Evolutionary conservation across 2,888 invertebrate species (phyloP), one percentile per base, ranked within the genome.

Genomic region (Sericinus montela): DNA sequence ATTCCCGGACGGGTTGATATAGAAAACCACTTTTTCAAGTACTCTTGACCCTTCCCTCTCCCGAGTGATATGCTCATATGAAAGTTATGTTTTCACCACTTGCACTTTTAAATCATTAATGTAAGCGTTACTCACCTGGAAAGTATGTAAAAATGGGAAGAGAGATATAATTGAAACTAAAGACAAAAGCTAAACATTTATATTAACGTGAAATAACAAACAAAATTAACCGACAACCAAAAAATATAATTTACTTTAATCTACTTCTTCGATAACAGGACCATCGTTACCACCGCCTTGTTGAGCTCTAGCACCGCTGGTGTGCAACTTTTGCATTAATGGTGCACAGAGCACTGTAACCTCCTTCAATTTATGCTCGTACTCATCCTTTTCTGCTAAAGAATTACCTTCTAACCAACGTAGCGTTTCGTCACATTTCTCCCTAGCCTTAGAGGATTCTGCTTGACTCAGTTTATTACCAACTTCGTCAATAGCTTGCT

Each of bases 391-490:
- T 47, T 93, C 93, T 2, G 93, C 94, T 44, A 92, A 70, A 9
- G 90, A 77, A 71, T 94, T 94, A 45, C 75, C 80, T 57, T 94
- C 94, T 52, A 94, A 72, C 94, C 94, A 94, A 43, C 84, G 80
- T 42, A 94, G 65, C 28, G 89, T 82, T 1, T 91, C 91, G 0
- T 91, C 90, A 60, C 92, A 92, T 54, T 88, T 83, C 37, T 76
- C 71, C 34, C 73, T 69, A 4, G 90, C 89, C 42, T 75, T 85
- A 6, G 69, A 59, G 66, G 91, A 92, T 57, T 95, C 95, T 0
- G 85, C 74, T 9, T 90, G 89, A 4, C 77, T 75, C 15, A 95
- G 68, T 63, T 91, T 92, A 9, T 75, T 76, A 0, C 92, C 92
- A 14, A 88, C 82, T 7, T 92, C 91, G 11, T 92, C 90, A 0